Conservation (phyloP, 2,888 invertebrate species). For the Chaitophorus viminalis region DNA sequence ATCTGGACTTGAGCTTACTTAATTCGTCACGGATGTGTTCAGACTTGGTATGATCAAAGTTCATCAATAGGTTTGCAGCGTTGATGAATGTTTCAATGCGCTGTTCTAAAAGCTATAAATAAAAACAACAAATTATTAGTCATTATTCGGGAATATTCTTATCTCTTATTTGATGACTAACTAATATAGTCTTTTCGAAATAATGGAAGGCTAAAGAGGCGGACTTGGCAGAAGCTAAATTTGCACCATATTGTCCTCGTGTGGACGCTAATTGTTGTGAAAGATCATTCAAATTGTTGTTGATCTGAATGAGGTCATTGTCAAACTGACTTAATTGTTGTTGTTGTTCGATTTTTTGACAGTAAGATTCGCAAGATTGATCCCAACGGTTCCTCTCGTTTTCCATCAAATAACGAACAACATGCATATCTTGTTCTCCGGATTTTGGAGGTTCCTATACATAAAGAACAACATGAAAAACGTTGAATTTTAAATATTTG, state of each 20-base stretch:
- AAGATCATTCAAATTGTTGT: conserved; percentile 77
- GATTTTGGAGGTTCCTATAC: conserved; percentile 75
- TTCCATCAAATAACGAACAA: conserved; percentile 74
- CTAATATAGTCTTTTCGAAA: conserved; percentile 82
- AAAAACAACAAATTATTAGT: conserved; percentile 9
- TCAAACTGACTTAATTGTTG: conserved; percentile 76
- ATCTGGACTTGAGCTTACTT: conserved; percentile 72
- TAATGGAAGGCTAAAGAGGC: conserved; percentile 78
- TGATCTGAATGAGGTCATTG: conserved; percentile 77
- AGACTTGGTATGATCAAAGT: conserved; percentile 67
- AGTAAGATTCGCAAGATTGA: conserved; percentile 72
- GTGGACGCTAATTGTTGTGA: conserved; percentile 74
- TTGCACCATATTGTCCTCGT: conserved; percentile 78
- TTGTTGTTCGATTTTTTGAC: conserved; percentile 74
- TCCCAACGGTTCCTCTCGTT: conserved; percentile 75
- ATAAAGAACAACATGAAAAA: conserved; percentile 51
- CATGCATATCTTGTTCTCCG: conserved; percentile 76
- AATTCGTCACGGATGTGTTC: conserved; percentile 75
- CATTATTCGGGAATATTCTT: not conserved
- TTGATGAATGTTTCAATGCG: conserved; percentile 77
- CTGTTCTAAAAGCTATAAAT: conserved; percentile 75
- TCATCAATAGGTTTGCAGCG: conserved; percentile 71
- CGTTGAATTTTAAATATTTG: too few relatives aligned
- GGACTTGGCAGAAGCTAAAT: conserved; percentile 76
- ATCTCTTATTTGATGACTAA: conserved; percentile 66